phyloP scores from a whole-genome alignment of 2,888 invertebrate genomes.

The Campoplex capitator region DNA sequence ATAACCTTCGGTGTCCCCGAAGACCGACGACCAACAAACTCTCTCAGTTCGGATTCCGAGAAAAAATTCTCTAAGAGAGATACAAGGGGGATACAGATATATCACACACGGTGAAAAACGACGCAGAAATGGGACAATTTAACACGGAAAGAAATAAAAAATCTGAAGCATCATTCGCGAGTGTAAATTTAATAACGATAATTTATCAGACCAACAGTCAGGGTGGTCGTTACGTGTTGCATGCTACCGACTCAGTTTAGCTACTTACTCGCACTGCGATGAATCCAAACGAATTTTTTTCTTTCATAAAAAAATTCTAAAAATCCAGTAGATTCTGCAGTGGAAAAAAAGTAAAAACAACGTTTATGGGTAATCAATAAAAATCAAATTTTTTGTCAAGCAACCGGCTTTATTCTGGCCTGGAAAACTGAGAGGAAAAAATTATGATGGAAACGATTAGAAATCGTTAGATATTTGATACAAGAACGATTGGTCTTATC shows the following conservation, averaged over 20 bases:
- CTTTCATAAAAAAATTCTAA: too few species aligned
- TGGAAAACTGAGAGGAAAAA: background rate
- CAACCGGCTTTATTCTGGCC: background rate
- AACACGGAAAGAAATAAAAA: slow-evolving; percentile 18
- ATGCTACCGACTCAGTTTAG: background rate
- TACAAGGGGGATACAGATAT: background rate
- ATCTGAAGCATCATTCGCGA: background rate
- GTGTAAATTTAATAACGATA: background rate
- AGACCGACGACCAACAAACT: background rate
- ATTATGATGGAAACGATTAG: background rate
- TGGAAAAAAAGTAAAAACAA: too few species aligned
- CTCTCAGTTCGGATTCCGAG: slow-evolving; percentile 29
- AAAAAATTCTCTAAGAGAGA: slow-evolving; percentile 21
- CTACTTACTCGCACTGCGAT: background rate
- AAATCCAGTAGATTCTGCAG: too few species aligned
- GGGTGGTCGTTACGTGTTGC: background rate
- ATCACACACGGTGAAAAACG: background rate
- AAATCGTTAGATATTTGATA: background rate
- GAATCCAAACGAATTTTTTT: too few species aligned
- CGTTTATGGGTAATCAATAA: background rate
- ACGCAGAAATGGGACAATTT: slow-evolving; percentile 45
- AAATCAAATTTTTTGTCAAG: background rate
- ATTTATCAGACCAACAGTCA: background rate
- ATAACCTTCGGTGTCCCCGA: background rate
- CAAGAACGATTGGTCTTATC: background rate